Base-by-base conservation (phyloP, 1,140 invertebrate genomes). In the Myzus persicae region DNA sequence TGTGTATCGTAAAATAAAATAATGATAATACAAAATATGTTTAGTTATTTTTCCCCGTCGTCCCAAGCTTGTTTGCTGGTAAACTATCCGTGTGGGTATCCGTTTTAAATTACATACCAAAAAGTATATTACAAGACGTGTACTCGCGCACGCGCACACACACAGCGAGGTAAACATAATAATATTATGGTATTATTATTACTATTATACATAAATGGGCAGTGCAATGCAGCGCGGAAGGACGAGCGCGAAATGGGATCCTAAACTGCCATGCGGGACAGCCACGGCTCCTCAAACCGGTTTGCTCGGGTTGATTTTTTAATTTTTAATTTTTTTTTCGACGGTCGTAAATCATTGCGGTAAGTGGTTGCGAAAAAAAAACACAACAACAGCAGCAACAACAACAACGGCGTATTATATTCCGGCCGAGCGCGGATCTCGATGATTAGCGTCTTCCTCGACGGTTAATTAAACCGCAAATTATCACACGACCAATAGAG, bases 341-440 rank as follows among this genome's bases (percentile, higher is more conserved):
- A 26, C 90, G 67, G 42, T 54, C 90, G 67, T 92, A 46, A 92
- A 92, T 92, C 90, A 92, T 82, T n/a, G 42, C 18, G 42, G n/a
- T 82, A 92, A 92, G 90, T 92, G 67, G 90, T 92, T 40, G 67
- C 90, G 31, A 46, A 91, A 46, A n/a, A 48, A 36, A 88, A 51
- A 51, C 18, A 46, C 31, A 44, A 44, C 42, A 44, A 44, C 42
- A 81, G 38, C 1, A 36, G 40, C 81, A 82, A 82, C 76, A n/a
- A 46, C 40, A 31, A 85, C 82, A 31, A 44, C 84, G 31, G 46
- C 20, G 36, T 48, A 46, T 46, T 22, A 87, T 31, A 76, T 76
- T 76, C 59, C 14, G 59, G 6, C 59, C 59, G 59, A 31, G 59
- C n/a, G n/a, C 59, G 59, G 59, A 76, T 76, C 24, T 11, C 87